Conservation (phyloP, 2,888 invertebrate genomes). For the Sarcophaga carnaria region DNA sequence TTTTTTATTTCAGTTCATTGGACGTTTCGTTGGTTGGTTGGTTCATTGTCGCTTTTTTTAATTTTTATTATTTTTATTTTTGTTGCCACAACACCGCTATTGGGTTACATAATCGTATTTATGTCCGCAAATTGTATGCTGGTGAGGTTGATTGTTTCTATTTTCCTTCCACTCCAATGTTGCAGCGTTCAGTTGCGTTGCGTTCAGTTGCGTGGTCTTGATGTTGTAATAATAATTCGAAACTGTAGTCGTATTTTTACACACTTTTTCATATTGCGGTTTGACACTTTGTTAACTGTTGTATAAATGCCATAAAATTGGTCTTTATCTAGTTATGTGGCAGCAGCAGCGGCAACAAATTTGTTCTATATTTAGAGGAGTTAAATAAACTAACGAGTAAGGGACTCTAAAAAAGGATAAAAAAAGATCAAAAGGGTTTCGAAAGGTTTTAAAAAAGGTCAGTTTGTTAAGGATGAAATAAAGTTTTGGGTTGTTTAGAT, state of each 20-base stretch:
- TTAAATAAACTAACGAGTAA: background rate
- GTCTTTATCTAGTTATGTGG: conserved; percentile 10
- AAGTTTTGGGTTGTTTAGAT: background rate
- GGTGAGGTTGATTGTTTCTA: background rate
- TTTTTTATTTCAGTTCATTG: conserved; percentile 10
- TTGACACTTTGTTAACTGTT: conserved; percentile 66
- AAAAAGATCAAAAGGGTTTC: conserved; percentile 3
- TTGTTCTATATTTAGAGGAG: conserved; percentile 58
- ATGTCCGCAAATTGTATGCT: conserved; percentile 10
- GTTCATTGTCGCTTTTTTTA: conserved; percentile 60
- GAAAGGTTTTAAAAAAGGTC: conserved; percentile 9
- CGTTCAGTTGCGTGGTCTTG: conserved; percentile 10
- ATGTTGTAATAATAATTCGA: conserved; percentile 62
- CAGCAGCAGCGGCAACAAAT: conserved; percentile 18
- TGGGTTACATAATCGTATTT: conserved; percentile 72
- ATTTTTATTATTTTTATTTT: background rate
- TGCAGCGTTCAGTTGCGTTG: background rate
- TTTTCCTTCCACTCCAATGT: background rate
- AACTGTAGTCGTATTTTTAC: conserved; percentile 26
- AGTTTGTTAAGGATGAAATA: conserved; percentile 22
- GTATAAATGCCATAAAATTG: conserved; percentile 57
- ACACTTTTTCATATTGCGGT: conserved; percentile 56
- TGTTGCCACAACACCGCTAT: conserved; percentile 71
- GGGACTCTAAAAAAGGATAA: conserved; percentile 3
- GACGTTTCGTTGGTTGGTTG: conserved; percentile 32